Percentiles rank a stretch among this genome's conserved stretches.
phyloP scores from a whole-genome alignment of 2,113 vertebrate genomes.

The Oreocharis arfaki region DNA sequence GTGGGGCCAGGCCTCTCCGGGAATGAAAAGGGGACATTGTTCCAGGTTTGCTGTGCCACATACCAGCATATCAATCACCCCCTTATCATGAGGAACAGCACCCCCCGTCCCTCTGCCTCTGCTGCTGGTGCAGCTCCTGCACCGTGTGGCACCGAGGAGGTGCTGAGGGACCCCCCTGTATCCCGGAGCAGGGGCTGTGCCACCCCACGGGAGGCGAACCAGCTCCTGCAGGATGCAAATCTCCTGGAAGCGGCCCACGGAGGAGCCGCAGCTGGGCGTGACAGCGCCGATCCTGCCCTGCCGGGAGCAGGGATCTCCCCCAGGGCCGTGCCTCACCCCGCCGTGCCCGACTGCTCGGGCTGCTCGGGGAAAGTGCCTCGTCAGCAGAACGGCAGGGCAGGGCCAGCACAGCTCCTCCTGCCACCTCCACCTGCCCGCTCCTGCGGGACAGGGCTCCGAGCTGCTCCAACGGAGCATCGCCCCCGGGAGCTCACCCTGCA shows the following conservation, averaged over 20 bases:
- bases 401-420: not conserved
- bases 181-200: not conserved
- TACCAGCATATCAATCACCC: conserved; percentile 44
- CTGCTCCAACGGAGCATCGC: accelerated
- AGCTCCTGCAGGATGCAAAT: conserved; percentile 13
- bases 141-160: not conserved
- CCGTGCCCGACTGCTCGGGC: not conserved
- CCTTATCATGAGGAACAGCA: conserved; percentile 9
- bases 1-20: not conserved
- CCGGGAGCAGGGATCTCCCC: not conserved
- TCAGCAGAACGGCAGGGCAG: not conserved
- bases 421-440: not conserved
- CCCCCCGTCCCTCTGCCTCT: not conserved
- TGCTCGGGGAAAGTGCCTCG: not conserved
- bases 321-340: not conserved
- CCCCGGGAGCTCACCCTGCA: not conserved
- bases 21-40: conserved; percentile 55
- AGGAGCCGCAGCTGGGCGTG: not conserved
- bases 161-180: not conserved
- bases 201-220: not conserved
- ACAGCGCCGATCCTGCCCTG: not conserved
- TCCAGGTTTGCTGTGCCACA: conserved; percentile 8
- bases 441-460: not conserved
- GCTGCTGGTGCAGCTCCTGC: not conserved
- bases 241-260: not conserved